Percentiles rank a stretch among this genome's conserved stretches.
Conservation (phyloP, 2,888 invertebrate genomes). For the Sphaerophoria taeniata region DNA sequence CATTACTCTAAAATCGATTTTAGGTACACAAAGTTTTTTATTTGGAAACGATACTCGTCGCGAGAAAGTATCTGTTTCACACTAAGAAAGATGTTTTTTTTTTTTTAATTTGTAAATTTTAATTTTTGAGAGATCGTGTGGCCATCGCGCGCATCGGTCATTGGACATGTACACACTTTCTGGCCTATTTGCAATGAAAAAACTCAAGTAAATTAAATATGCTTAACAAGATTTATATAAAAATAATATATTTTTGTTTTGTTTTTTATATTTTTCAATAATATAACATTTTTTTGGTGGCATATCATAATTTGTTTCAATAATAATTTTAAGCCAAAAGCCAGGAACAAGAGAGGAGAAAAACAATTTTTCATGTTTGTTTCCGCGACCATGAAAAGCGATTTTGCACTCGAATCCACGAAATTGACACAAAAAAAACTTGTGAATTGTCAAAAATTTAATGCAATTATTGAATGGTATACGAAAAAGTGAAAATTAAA, state of each 20-base stretch:
- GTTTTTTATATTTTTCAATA: constrained; percentile 35
- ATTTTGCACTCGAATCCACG: constrained; percentile 32
- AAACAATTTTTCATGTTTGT: constrained; percentile 59
- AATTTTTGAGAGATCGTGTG: constrained; percentile 80
- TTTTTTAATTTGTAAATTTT: constrained; percentile 74
- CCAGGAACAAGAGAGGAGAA: constrained; percentile 73
- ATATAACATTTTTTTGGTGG: constrained; percentile 65
- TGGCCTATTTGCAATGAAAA: constrained; percentile 83
- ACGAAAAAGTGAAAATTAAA: constrained; percentile 13
- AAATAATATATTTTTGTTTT: constrained; percentile 49
- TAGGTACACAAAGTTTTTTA: constrained; percentile 75
- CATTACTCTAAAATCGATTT: constrained; percentile 74
- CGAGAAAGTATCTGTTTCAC: constrained; percentile 63
- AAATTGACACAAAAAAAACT: constrained; percentile 6
- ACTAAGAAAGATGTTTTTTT: constrained; percentile 75
- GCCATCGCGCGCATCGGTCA: constrained; percentile 84
- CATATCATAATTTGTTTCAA: constrained; percentile 38
- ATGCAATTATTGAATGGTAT: constrained; percentile 27
- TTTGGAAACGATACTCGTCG: constrained; percentile 73
- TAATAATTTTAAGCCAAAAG: constrained; percentile 57
- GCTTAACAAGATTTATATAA: constrained; percentile 71
- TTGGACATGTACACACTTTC: constrained; percentile 84
- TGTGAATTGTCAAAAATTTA: constrained; percentile 18
- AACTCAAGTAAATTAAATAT: constrained; percentile 83
- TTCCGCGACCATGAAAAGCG: constrained; percentile 73